These are phyloP conservation scores for Heterodera filipjevi DNA, from an alignment of 2,888 invertebrate species.

Conservation along the genomic window DNA sequence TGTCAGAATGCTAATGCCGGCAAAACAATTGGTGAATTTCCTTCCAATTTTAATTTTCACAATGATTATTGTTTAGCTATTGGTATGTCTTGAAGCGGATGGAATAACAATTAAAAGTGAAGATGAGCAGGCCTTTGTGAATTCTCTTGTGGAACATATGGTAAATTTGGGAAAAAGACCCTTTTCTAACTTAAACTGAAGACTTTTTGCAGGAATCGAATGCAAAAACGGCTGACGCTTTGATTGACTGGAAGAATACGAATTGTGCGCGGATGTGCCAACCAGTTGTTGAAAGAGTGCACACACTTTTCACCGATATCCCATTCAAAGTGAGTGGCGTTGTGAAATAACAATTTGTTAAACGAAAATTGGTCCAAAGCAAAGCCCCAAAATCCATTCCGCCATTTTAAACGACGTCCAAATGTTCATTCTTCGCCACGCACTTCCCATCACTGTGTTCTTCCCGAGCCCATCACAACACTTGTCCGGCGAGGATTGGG, in stretches of 20 bases:
- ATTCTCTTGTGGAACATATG: slow-evolving; percentile 29
- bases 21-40: slow-evolving; percentile 1
- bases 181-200: neutral
- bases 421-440: slow-evolving; percentile 52
- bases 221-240: neutral
- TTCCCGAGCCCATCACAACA: slow-evolving; percentile 33
- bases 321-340: slow-evolving; percentile 15
- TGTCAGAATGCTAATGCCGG: slow-evolving; percentile 11
- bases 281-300: slow-evolving; percentile 35
- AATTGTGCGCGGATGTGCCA: slow-evolving; percentile 42
- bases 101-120: neutral
- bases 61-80: neutral
- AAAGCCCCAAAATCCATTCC: slow-evolving; percentile 37
- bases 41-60: too few species aligned
- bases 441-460: slow-evolving; percentile 48
- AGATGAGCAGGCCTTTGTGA: slow-evolving; percentile 11
- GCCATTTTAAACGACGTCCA: slow-evolving; percentile 55
- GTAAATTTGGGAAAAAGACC: neutral
- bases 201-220: neutral
- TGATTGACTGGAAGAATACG: slow-evolving; percentile 36
- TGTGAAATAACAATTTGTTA: neutral
- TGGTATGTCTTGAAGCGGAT: slow-evolving; percentile 19
- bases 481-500: slow-evolving; percentile 39
- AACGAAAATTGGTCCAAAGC: slow-evolving; percentile 7
- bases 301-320: slow-evolving; percentile 17